Conservation (phyloP, 2,888 invertebrate species). For the Parnassius smintheus region DNA sequence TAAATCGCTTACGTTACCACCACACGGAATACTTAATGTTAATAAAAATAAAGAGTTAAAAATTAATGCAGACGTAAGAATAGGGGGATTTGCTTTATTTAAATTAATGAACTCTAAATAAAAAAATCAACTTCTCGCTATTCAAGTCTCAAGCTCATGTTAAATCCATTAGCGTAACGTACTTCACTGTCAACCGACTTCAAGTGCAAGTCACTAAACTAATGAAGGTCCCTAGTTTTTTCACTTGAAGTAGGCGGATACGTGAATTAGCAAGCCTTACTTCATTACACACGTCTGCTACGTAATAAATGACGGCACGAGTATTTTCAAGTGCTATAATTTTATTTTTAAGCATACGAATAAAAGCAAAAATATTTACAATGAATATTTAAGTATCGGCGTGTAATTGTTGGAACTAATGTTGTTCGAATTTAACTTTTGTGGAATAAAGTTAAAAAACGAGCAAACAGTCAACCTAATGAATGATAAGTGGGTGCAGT, state of each 20-base stretch:
- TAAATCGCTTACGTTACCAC: too few relatives aligned
- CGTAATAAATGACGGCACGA: constrained; percentile 15
- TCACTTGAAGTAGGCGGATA: constrained; percentile 41
- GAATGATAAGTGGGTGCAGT: too few relatives aligned
- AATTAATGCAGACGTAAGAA: too few relatives aligned
- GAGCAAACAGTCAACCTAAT: too few relatives aligned
- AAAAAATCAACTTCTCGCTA: background rate
- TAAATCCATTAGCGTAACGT: constrained; percentile 51
- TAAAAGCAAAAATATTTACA: constrained; percentile 33
- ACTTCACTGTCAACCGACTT: constrained; percentile 34
- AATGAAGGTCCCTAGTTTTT: constrained; percentile 61
- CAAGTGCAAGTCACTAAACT: constrained; percentile 68
- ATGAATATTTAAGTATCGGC: too few relatives aligned
- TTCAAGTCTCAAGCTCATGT: constrained; percentile 28
- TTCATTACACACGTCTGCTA: constrained; percentile 25
- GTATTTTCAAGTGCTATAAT: constrained; percentile 7
- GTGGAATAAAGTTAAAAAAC: too few relatives aligned
- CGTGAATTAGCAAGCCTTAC: constrained; percentile 37
- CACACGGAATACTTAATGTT: too few relatives aligned
- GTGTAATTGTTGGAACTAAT: too few relatives aligned
- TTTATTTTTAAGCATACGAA: constrained; percentile 43
- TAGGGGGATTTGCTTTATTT: background rate
- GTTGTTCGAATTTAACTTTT: too few relatives aligned
- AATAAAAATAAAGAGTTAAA: too few relatives aligned
- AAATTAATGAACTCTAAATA: background rate